Conservation (phyloP, 2,797 vertebrate genomes). For the Amblyraja radiata region DNA sequence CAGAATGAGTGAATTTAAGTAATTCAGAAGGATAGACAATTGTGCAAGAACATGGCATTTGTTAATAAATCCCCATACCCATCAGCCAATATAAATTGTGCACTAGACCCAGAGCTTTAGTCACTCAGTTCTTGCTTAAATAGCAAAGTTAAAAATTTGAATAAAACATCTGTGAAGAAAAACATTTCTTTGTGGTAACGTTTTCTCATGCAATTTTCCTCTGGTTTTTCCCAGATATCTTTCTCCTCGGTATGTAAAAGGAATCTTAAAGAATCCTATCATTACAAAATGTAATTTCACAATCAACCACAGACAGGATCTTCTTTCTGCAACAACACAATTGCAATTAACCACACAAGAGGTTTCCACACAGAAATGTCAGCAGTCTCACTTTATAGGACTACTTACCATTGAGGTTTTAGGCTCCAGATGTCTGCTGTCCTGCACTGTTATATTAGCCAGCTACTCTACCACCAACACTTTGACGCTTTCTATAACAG, state of each 20-base stretch:
- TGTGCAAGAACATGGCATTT: not conserved
- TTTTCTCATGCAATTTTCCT: not conserved
- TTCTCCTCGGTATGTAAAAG: not conserved
- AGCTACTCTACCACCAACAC: not conserved
- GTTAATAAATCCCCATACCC: not conserved
- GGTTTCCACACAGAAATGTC: not conserved
- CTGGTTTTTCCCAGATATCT: not conserved
- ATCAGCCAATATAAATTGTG: not conserved
- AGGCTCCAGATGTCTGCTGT: not conserved
- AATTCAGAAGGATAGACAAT: not conserved
- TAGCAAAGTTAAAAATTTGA: not conserved
- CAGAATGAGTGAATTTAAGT: not conserved
- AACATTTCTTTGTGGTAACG: not conserved
- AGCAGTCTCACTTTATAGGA: not conserved
- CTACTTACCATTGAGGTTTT: not conserved
- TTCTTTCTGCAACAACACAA: not conserved
- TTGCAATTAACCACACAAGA: not conserved
- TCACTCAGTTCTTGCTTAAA: not conserved
- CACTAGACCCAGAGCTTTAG: not conserved
- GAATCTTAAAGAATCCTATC: slow-evolving; percentile 36
- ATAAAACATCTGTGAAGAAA: too few relatives aligned
- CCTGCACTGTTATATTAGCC: not conserved
- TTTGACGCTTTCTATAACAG: not conserved
- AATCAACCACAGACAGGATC: not conserved
- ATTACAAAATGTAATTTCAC: not conserved